These are phyloP conservation scores for Spheniscus mendiculus DNA, from an alignment of 2,113 vertebrate species.

Conservation along the genomic window DNA sequence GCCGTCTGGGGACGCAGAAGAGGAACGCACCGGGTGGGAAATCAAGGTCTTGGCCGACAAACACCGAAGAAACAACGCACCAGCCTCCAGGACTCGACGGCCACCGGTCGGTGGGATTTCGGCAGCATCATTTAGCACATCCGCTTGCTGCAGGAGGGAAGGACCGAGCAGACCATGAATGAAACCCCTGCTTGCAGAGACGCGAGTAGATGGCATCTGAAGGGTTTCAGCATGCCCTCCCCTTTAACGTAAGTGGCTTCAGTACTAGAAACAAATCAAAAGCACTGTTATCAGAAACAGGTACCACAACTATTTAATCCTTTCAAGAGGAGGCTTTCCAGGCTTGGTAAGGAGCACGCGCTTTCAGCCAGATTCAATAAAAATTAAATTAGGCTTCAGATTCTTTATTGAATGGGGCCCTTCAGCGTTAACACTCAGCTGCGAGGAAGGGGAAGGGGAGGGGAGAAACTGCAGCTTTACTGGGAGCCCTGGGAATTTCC, in stretches of 20 bases:
- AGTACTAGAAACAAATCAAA: neutral
- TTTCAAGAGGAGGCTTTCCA: neutral
- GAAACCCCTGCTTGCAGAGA: neutral
- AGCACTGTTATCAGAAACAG: neutral
- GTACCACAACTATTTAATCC: neutral
- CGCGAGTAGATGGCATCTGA: neutral
- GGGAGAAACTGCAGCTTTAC: neutral
- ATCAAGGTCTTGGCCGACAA: neutral
- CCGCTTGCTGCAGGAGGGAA: neutral
- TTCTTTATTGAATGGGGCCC: neutral
- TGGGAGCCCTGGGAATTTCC: neutral
- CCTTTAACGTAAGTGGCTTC: neutral
- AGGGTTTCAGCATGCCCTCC: neutral
- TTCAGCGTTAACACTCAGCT: neutral
- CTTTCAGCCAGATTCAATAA: neutral
- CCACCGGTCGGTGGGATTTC: neutral
- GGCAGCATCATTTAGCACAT: neutral
- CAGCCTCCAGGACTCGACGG: neutral
- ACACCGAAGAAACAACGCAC: neutral
- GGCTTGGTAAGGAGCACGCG: neutral
- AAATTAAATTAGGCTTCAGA: neutral
- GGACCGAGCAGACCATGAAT: neutral
- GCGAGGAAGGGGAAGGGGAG: neutral
- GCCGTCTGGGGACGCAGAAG: rapidly evolving
- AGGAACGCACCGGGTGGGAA: neutral